phyloP scores from a whole-genome alignment of 1,140 invertebrate genomes.

The Tribolium madens region DNA sequence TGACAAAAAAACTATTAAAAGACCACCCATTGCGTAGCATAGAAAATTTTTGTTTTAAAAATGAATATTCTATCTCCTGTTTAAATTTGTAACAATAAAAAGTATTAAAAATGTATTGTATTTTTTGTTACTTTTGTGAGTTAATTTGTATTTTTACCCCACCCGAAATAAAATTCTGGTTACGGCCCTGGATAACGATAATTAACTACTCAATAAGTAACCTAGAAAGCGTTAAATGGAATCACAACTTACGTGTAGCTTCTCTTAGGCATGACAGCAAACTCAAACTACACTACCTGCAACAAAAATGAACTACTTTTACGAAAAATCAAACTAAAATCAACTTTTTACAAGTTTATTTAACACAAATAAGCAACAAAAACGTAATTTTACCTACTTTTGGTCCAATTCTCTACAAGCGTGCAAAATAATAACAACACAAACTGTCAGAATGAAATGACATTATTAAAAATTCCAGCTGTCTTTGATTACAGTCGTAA shows the following conservation, averaged over 20 bases:
- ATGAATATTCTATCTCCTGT: no score
- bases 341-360: background rate
- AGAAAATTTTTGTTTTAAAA: no score
- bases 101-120: no score
- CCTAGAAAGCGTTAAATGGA: background rate
- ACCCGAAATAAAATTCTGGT: no score
- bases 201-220: background rate
- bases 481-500: constrained; percentile 17
- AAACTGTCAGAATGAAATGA: constrained; percentile 26
- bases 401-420: background rate
- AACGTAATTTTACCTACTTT: background rate
- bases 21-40: no score
- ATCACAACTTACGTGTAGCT: constrained; percentile 21
- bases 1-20: no score
- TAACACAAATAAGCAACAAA: no score
- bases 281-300: constrained; percentile 28
- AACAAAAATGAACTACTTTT: background rate
- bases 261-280: constrained; percentile 21
- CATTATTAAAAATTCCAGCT: background rate
- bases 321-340: background rate
- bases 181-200: constrained; percentile 6
- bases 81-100: no score
- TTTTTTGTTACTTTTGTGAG: no score
- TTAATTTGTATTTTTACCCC: no score
- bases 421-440: background rate